Percentiles rank a stretch among this genome's conserved stretches.
Conservation (phyloP, 1,140 invertebrate genomes). For the Dendrolimus kikuchii region DNA sequence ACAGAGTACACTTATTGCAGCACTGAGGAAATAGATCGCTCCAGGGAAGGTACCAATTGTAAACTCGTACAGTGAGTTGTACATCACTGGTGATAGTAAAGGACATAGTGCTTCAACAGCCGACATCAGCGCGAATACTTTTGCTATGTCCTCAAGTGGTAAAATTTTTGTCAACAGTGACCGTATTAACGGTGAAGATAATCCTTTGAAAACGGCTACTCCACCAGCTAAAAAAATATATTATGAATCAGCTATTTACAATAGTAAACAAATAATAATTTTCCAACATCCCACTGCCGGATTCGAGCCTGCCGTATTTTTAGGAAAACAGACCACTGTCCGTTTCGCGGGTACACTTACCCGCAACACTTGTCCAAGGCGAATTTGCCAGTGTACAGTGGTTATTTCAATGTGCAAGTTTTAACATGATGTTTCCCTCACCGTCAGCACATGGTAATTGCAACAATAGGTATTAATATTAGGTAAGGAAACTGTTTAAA, state of each 20-base stretch:
- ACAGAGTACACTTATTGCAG: slow-evolving; percentile 51
- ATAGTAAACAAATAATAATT: background rate
- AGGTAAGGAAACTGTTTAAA: too few relatives aligned
- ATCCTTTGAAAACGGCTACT: slow-evolving; percentile 71
- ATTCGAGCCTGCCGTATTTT: too few relatives aligned
- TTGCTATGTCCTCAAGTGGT: slow-evolving; percentile 77
- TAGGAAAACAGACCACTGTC: too few relatives aligned
- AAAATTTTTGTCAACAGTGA: slow-evolving; percentile 78
- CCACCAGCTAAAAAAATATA: slow-evolving; percentile 51
- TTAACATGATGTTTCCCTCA: too few relatives aligned
- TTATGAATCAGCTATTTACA: slow-evolving; percentile 1
- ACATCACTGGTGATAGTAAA: slow-evolving; percentile 74
- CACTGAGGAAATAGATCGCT: slow-evolving; percentile 72
- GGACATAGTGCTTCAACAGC: slow-evolving; percentile 76
- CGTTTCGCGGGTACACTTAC: too few relatives aligned
- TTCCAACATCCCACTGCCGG: background rate
- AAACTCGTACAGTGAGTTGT: slow-evolving; percentile 74
- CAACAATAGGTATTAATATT: too few relatives aligned
- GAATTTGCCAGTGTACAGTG: too few relatives aligned
- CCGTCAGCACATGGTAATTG: too few relatives aligned
- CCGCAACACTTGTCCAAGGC: too few relatives aligned
- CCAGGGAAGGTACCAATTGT: slow-evolving; percentile 72
- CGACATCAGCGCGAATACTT: slow-evolving; percentile 77
- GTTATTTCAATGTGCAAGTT: too few relatives aligned
- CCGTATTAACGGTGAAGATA: slow-evolving; percentile 75